These are phyloP conservation scores for Thryonomys swinderianus DNA, from an alignment of 2,113 vertebrate species.

Conservation along the genomic window DNA sequence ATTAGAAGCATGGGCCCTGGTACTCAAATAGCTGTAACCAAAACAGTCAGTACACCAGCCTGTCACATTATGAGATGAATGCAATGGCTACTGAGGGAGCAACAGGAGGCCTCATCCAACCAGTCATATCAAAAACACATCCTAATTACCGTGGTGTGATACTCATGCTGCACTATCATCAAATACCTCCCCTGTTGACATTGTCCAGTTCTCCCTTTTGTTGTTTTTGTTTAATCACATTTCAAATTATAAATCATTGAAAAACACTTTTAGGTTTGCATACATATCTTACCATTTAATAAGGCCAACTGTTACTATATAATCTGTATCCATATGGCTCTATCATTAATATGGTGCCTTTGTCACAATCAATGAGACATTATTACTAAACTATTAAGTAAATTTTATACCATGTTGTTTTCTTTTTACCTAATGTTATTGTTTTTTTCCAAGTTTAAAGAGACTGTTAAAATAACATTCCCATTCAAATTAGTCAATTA, in stretches of 20 bases:
- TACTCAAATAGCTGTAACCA: neutral
- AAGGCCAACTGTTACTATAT: neutral
- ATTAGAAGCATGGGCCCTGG: neutral
- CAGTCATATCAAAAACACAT: neutral
- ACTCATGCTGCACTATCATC: neutral
- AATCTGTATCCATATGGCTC: rapidly evolving
- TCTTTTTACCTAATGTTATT: neutral
- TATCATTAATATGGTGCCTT: neutral
- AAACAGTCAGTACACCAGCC: neutral
- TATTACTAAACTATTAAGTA: neutral
- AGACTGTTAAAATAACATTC: neutral
- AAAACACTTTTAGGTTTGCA: neutral
- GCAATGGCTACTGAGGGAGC: neutral
- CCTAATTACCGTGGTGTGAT: neutral
- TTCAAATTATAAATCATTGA: neutral
- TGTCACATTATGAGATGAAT: neutral
- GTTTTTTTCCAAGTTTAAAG: neutral
- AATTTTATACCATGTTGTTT: neutral
- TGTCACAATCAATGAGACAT: neutral
- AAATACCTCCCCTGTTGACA: too few species aligned
- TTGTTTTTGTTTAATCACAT: neutral
- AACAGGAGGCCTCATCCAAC: neutral
- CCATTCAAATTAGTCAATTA: neutral
- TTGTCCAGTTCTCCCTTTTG: too few species aligned
- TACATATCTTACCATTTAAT: neutral